These are phyloP conservation scores for Ondatra zibethicus DNA, from an alignment of 2,113 vertebrate species.

Conservation along the genomic window DNA sequence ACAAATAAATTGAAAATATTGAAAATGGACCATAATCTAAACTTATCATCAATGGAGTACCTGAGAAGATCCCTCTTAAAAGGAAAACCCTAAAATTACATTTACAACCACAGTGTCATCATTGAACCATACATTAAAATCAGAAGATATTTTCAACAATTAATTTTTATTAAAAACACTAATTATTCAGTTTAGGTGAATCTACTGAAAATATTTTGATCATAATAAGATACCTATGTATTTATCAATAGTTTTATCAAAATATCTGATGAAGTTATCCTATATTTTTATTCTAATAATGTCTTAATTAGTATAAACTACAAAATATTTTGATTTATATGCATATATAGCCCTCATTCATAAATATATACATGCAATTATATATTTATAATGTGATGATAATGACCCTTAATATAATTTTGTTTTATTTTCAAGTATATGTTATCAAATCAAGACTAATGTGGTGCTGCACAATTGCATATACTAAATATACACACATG, in stretches of 20 bases:
- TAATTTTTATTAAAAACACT: constrained; percentile 5
- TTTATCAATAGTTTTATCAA: constrained; percentile 4
- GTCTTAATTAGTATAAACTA: not conserved
- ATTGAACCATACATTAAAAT: not conserved
- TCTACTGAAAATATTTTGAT: not conserved
- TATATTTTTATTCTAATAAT: not conserved
- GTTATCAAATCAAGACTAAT: not conserved
- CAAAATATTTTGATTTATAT: not conserved
- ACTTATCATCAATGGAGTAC: not conserved
- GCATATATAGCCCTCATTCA: not conserved
- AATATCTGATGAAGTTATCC: not conserved
- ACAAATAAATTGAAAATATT: not conserved
- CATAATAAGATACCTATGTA: not conserved
- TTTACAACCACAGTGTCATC: not conserved
- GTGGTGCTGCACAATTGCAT: not conserved
- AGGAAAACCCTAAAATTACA: not conserved
- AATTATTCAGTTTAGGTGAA: not conserved
- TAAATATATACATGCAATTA: not conserved
- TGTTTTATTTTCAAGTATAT: not conserved
- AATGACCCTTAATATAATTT: not conserved
- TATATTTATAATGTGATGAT: not conserved
- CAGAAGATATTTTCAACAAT: not conserved
- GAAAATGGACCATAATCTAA: not conserved
- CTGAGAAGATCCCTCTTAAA: not conserved
- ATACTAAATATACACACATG: not conserved